phyloP scores from a whole-genome alignment of 2,888 invertebrate species.

The Drosophila ustulata region DNA sequence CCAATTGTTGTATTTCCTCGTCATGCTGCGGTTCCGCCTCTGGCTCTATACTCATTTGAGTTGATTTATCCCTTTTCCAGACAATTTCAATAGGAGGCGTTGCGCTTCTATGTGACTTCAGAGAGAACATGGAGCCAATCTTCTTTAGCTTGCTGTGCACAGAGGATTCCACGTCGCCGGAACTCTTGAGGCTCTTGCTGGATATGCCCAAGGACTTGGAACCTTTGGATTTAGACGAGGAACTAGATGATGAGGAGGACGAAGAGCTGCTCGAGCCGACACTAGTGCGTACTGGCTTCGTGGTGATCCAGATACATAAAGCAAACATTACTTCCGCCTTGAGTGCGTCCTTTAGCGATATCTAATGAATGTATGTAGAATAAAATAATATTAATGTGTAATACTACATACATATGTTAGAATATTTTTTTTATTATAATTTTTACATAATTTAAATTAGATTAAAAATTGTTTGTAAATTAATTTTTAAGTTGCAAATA shows the following conservation, averaged over 20 bases:
- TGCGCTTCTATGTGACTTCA: constrained; percentile 72
- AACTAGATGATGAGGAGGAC: constrained; percentile 59
- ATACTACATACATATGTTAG: no score
- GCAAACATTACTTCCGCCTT: constrained; percentile 90
- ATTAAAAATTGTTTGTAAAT: no score
- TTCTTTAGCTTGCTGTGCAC: constrained; percentile 80
- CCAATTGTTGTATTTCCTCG: background rate
- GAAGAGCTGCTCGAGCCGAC: constrained; percentile 68
- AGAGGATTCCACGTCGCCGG: constrained; percentile 66
- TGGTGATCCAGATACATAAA: constrained; percentile 89
- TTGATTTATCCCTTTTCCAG: constrained; percentile 70
- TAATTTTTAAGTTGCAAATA: no score
- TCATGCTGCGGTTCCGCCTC: constrained; percentile 2
- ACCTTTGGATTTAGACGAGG: constrained; percentile 50
- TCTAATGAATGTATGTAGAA: constrained; percentile 84
- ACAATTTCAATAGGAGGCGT: constrained; percentile 45
- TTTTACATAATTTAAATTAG: no score
- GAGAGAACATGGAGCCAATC: constrained; percentile 83
- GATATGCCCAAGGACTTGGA: constrained; percentile 73
- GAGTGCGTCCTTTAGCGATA: constrained; percentile 89
- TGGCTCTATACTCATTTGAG: constrained; percentile 56
- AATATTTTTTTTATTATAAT: no score
- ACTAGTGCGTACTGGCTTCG: constrained; percentile 88
- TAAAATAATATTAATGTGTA: no score
- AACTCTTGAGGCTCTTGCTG: constrained; percentile 75